These are phyloP conservation scores for Conopomorpha cramerella DNA, from an alignment of 1,140 invertebrate genomes.

Conservation along the genomic window DNA sequence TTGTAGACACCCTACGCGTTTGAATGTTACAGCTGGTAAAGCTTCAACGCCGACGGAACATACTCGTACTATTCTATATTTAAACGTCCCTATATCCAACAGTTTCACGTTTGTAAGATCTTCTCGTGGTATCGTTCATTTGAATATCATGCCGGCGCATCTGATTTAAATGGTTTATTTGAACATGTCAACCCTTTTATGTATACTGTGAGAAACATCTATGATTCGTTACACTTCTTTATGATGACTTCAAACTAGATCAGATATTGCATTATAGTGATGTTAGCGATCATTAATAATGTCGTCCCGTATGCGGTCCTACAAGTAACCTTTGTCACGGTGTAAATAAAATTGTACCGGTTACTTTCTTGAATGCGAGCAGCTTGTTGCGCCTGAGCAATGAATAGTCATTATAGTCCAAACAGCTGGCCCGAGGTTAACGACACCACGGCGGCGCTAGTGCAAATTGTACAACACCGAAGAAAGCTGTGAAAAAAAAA, in stretches of 20 bases:
- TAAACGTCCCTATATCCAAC: not conserved
- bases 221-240: not conserved
- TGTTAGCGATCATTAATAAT: no score
- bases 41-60: conserved; percentile 13
- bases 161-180: not conserved
- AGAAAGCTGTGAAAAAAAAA: conserved; percentile 43
- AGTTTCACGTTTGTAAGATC: not conserved
- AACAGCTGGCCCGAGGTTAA: conserved; percentile 52
- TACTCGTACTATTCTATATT: not conserved
- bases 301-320: no score
- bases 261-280: no score
- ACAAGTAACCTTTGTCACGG: conserved; percentile 49
- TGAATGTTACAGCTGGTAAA: conserved; percentile 50
- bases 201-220: not conserved
- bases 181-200: not conserved
- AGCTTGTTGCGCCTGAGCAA: conserved; percentile 34
- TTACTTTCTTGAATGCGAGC: conserved; percentile 30
- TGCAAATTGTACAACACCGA: conserved; percentile 51
- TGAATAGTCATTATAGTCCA: conserved; percentile 29
- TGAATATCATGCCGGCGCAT: no score
- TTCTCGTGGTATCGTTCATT: not conserved
- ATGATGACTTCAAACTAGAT: conserved; percentile 32
- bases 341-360: conserved; percentile 33
- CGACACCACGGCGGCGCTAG: conserved; percentile 25
- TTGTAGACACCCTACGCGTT: conserved; percentile 32